Evolutionary conservation across 2,797 vertebrate genomes (phyloP), one percentile per base, ranked within the genome.

Genomic region (Australoheros facetus): DNA sequence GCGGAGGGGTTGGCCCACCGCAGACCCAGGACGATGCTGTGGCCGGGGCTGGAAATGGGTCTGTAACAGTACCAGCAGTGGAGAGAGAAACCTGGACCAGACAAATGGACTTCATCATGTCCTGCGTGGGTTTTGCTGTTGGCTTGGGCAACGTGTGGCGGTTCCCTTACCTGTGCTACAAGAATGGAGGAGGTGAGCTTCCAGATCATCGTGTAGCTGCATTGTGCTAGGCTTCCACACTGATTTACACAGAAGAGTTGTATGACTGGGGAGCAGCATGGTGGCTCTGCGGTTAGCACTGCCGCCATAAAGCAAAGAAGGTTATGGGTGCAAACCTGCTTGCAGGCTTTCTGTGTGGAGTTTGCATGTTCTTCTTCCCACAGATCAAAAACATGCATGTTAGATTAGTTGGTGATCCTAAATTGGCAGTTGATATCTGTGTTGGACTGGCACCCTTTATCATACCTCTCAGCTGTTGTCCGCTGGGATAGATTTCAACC

Each of bases 21-120:
- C 92, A 90, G 83, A 82, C 51, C 81, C 92, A 89, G 78, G 92
- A 92, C 1, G 90, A 84, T 64, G 45, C 80, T 16, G 75, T 58
- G n/a, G 77, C 83, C 23, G 72, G 78, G 71, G 70, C 79, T 7
- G 79, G 81, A 80, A 90, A 87, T 17, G 93, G 86, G 42, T 51
- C 81, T 23, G 77, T 92, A 3, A 77, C 69, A 0, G 79, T 88
- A 42, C 87, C 91, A 12, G 79, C 32, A 21, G 90, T 78, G 26
- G 96, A 96, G 86, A 91, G 96, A 77, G 95, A 96, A 88, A 97
- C 96, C 6, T 97, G 96, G 96, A 96, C 94, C 85, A 90, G 96
- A 64, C 96, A 97, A 87, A 96, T 97, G 96, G 96, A 97, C 92
- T 97, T 97, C 89, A 96, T 97, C 93, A 96, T 97, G 96, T 97